Base-by-base conservation (phyloP, 1,140 invertebrate genomes). In the Leptinotarsa undecemlineata region DNA sequence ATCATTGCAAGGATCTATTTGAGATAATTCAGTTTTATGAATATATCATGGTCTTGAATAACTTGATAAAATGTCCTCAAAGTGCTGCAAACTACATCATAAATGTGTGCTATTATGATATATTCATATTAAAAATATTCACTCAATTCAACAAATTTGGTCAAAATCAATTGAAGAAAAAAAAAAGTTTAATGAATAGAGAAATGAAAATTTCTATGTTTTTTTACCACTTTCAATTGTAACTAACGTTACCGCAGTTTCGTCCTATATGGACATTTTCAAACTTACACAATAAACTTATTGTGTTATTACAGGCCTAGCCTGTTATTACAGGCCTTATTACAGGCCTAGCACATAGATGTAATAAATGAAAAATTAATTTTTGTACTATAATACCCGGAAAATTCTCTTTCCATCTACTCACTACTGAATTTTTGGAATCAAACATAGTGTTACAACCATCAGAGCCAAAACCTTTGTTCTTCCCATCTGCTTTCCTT, bases 281-380 rank as follows among this genome's bases (percentile, higher is more conserved):
- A n/a, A n/a, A n/a, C n/a, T n/a, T n/a, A n/a, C n/a, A n/a, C n/a
- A n/a, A n/a, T n/a, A n/a, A n/a, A n/a, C n/a, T n/a, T n/a, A n/a
- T n/a, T n/a, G n/a, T n/a, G n/a, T n/a, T n/a, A n/a, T n/a, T n/a
- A n/a, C n/a, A n/a, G n/a, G n/a, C n/a, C n/a, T n/a, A n/a, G n/a
- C n/a, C n/a, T n/a, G n/a, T n/a, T n/a, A n/a, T n/a, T 83, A 63
- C 81, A 85, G n/a, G 85, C 83, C 67, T 85, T 4, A 23, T n/a
- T n/a, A n/a, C n/a, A n/a, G n/a, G n/a, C n/a, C 23, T 23, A 23
- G 23, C 2, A 78, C 78, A 81, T 11, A 85, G 72, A 75, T 84
- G 82, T 19, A 83, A 68, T 26, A 81, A 83, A 71, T 86, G 85
- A 73, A 82, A 85, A 11, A 85, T 73, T 78, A 82, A 85, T 82